Evolutionary conservation across 2,113 vertebrate genomes (phyloP).

Genomic region (Beaufortia kweichowensis): DNA sequence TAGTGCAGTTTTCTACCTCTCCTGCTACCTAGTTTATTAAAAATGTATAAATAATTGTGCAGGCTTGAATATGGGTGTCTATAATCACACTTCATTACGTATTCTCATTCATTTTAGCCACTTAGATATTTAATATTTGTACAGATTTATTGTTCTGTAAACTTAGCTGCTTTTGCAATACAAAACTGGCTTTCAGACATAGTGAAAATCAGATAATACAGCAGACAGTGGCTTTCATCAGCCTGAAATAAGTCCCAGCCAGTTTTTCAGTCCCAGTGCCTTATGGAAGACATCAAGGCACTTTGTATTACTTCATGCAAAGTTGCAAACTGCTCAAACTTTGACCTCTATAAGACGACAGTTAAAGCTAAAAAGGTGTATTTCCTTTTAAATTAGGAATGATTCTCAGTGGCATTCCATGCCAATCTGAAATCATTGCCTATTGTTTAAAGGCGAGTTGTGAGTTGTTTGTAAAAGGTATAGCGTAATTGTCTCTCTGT

Average conservation of each 20-base stretch:
- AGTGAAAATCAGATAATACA: background rate
- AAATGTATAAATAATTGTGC: too few relatives aligned
- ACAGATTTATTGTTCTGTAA: background rate
- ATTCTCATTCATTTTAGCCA: too few relatives aligned
- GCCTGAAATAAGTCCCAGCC: background rate
- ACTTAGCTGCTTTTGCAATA: background rate
- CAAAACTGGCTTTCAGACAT: background rate
- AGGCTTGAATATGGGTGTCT: too few relatives aligned
- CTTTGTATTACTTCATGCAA: conserved; percentile 20
- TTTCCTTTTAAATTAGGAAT: conserved; percentile 36
- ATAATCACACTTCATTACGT: too few relatives aligned
- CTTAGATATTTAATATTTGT: too few relatives aligned
- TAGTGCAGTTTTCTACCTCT: too few relatives aligned
- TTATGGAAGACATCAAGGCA: background rate
- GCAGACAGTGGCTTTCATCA: background rate
- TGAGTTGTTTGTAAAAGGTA: conserved; percentile 41
- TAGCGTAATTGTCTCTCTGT: conserved; percentile 53
- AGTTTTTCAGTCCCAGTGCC: background rate
- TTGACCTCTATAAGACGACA: conserved; percentile 24
- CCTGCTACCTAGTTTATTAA: too few relatives aligned
- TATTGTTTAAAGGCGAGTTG: conserved; percentile 49
- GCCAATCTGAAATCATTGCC: conserved; percentile 55
- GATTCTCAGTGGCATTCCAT: conserved; percentile 18
- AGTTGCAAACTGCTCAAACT: conserved; percentile 26
- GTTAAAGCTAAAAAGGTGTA: conserved; percentile 2